Evolutionary conservation across 2,888 invertebrate species (phyloP).

Genomic region (Copidosoma aretas): DNA sequence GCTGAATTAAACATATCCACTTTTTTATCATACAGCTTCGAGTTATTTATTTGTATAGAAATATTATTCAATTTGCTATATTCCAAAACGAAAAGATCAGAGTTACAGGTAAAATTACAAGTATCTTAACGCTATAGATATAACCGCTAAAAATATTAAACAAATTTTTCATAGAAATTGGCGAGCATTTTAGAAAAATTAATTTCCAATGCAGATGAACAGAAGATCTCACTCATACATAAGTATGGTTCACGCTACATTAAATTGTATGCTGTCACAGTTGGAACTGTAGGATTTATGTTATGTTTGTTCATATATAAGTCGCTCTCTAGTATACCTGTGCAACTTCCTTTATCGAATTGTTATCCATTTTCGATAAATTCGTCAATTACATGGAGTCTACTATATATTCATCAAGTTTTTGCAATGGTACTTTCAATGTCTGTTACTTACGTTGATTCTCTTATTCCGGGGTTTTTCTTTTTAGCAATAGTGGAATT

Average conservation of each 20-base stretch:
- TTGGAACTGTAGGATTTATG: not conserved
- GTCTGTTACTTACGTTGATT: not conserved
- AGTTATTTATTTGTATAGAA: conserved; percentile 7
- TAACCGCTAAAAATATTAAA: not conserved
- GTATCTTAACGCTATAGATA: not conserved
- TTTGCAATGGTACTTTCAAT: not conserved
- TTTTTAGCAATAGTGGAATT: not conserved
- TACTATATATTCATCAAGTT: not conserved
- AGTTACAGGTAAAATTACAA: not conserved
- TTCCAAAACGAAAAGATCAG: not conserved
- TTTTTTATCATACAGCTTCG: not conserved
- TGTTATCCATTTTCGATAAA: not conserved
- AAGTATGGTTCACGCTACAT: not conserved
- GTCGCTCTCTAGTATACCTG: not conserved
- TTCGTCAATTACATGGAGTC: not conserved
- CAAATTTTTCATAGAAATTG: not conserved
- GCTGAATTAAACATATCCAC: too few relatives aligned
- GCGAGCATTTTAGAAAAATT: not conserved
- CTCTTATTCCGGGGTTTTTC: not conserved
- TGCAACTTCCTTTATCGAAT: not conserved
- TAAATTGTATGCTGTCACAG: not conserved
- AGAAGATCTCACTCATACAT: not conserved
- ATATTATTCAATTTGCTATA: not conserved
- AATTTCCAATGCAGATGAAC: not conserved
- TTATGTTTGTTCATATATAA: not conserved